Evolutionary conservation across 1,140 invertebrate genomes (phyloP).

Genomic region (Brachystomella parvula): DNA sequence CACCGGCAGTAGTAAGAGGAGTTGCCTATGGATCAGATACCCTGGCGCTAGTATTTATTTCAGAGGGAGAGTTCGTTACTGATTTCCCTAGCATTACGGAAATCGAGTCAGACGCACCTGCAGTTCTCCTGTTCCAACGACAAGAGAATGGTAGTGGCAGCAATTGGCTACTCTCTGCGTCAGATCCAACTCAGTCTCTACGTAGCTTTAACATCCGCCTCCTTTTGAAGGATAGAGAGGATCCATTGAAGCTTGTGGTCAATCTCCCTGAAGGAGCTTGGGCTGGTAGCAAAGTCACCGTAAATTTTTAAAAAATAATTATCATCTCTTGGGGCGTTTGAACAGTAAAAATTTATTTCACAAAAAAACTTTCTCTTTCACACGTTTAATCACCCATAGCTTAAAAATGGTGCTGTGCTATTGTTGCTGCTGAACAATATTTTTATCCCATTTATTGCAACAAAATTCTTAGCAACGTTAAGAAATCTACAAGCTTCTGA

Average conservation of each 20-base stretch:
- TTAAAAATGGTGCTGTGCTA: no score
- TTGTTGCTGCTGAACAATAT: no score
- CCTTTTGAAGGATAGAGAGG: background rate
- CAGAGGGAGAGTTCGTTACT: background rate
- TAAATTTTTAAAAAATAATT: slow-evolving; percentile 1
- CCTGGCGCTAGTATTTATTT: slow-evolving; percentile 10
- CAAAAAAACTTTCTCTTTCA: no score
- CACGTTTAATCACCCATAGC: no score
- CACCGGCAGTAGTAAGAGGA: background rate
- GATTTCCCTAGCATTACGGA: background rate
- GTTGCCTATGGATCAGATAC: background rate
- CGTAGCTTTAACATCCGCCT: background rate
- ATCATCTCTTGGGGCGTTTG: no score
- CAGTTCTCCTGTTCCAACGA: background rate
- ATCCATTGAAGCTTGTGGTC: background rate
- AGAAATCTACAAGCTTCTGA: no score
- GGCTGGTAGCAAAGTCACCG: background rate
- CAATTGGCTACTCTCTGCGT: slow-evolving; percentile 3
- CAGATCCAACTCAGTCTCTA: background rate
- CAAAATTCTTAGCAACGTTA: no score
- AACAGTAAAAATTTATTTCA: no score
- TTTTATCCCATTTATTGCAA: no score
- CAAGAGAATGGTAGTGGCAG: background rate
- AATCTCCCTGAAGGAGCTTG: background rate
- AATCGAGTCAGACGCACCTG: background rate